Base-by-base conservation (phyloP, 2,888 invertebrate genomes). In the Blastobasis adustella region DNA sequence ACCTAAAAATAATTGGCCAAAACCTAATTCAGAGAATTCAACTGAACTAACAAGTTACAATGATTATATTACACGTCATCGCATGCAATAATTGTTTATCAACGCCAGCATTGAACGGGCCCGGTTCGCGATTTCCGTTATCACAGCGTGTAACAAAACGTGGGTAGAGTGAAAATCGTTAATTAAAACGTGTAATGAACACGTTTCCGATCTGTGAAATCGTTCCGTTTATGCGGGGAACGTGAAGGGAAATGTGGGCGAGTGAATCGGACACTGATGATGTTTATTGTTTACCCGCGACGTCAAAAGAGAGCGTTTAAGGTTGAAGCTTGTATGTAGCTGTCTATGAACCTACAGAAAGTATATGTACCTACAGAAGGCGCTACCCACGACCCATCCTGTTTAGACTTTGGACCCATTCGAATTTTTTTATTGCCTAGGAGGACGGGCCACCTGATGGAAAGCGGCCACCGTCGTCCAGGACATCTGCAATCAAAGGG, bases 131-230 rank as follows among this genome's bases (percentile, higher is more conserved):
- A 6, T 10, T 45, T 23, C 46, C 8, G n/a, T 46, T 38, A 9
- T 10, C 37, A 10, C 5, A 37, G 38, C 10, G n/a, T 38, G 4
- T n/a, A n/a, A 37, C 46, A 46, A 38, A n/a, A 38, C 37, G n/a
- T 37, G 46, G 5, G 9, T n/a, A 7, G 37, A 6, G 23, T 5
- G 57, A 54, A 53, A 65, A 64, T 61, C 57, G 64, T 66, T 65
- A 67, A 67, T 67, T 68, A 68, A 68, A 68, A 64, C 65, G 63
- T 64, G 57, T 58, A 61, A 55, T 49, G 49, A 56, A 56, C 54
- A 53, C 58, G 65, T 61, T 61, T 58, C 60, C 58, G 62, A 60
- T 59, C 60, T 60, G 63, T 55, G 66, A 65, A 61, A 65, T 65
- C 50, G 57, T 65, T 63, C 55, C 48, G 49, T 49, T 57, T 55